phyloP scores from a whole-genome alignment of 2,888 invertebrate species.

The Thelaira solivaga region DNA sequence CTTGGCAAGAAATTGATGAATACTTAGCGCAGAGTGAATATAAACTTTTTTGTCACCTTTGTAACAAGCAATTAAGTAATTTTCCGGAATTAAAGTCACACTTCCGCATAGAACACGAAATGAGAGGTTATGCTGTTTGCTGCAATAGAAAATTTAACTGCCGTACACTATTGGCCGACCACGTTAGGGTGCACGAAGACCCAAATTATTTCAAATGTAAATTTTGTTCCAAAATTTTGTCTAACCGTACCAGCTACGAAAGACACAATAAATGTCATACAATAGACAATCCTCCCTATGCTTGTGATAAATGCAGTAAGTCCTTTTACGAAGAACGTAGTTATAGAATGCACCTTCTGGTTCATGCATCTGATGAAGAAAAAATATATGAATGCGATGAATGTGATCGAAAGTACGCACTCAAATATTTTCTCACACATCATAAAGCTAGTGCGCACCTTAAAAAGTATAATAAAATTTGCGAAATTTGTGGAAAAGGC shows the following conservation, averaged over 20 bases:
- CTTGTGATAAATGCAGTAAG: conserved; percentile 73
- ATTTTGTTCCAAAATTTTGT: conserved; percentile 69
- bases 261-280: conserved; percentile 69
- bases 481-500: conserved; percentile 74
- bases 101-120: conserved; percentile 60
- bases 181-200: conserved; percentile 72
- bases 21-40: conserved; percentile 35
- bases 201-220: conserved; percentile 74
- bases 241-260: conserved; percentile 69
- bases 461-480: conserved; percentile 72
- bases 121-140: conserved; percentile 71
- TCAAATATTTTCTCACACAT: conserved; percentile 11
- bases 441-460: conserved; percentile 68
- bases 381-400: conserved; percentile 68
- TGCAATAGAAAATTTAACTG: conserved; percentile 73
- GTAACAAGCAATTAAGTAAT: conserved; percentile 24
- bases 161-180: conserved; percentile 72
- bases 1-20: not conserved
- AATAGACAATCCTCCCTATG: conserved; percentile 66
- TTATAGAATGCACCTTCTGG: conserved; percentile 71
- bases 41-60: conserved; percentile 50
- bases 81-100: conserved; percentile 50
- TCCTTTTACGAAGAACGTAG: conserved; percentile 69
- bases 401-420: conserved; percentile 65
- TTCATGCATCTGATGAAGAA: conserved; percentile 72